Percentiles rank a stretch among this genome's conserved stretches.
Evolutionary conservation across 1,140 invertebrate genomes (phyloP).

Genomic region (Bombus impatiens): DNA sequence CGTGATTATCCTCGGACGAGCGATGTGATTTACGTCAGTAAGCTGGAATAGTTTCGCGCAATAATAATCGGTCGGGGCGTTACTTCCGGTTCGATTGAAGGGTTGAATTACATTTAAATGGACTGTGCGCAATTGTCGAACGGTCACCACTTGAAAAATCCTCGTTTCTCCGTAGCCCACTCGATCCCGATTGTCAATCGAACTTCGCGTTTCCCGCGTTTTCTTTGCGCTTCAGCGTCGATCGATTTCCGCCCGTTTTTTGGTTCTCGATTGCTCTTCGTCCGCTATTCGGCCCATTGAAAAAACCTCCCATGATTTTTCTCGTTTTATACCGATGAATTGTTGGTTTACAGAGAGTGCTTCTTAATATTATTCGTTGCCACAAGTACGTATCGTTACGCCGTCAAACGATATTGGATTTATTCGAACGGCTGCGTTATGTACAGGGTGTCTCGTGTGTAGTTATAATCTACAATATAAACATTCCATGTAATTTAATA

Average conservation of each 20-base stretch:
- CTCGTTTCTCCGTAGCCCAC: not conserved
- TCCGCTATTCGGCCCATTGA: not conserved
- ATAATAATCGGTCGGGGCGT: slow-evolving; percentile 12
- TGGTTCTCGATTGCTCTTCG: not conserved
- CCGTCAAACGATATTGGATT: not conserved
- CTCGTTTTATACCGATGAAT: not conserved
- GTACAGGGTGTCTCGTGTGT: not conserved
- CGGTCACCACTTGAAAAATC: slow-evolving; percentile 7
- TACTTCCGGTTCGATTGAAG: slow-evolving; percentile 21
- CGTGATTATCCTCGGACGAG: no score
- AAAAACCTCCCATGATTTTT: not conserved
- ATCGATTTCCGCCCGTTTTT: no score
- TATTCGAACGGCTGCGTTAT: not conserved
- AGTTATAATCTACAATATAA: not conserved
- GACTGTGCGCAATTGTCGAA: slow-evolving; percentile 12
- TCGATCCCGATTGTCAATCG: not conserved
- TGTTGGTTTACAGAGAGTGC: not conserved
- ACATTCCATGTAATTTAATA: not conserved
- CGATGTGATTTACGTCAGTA: not conserved
- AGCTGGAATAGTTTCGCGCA: not conserved
- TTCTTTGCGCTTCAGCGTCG: not conserved
- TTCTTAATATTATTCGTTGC: not conserved
- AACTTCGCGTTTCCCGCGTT: not conserved
- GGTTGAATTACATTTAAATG: slow-evolving; percentile 40
- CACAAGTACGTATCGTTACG: not conserved